Base-by-base conservation (phyloP, 2,888 invertebrate species). In the Trichopria drosophilae region DNA sequence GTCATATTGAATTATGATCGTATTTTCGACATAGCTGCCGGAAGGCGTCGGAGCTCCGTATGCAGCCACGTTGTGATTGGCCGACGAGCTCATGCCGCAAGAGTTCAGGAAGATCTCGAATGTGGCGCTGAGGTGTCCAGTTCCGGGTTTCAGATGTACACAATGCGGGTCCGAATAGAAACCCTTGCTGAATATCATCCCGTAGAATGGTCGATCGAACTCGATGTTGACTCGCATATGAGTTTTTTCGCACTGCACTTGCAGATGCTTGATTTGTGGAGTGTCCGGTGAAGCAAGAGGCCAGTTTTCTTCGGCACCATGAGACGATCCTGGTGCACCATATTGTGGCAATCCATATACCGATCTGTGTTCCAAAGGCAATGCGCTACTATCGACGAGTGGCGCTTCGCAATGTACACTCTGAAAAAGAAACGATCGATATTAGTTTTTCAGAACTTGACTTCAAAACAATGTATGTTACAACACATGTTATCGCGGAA, bases 201-300 rank as follows among this genome's bases (percentile, higher is more conserved):
- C 94, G 74, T 93, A 93, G 79, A 94, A 94, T 10, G 94, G 93
- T 37, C 93, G 83, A 75, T 94, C 94, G 78, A 94, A 95, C 76
- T 93, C 93, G 67, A 95, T 91, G 76, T 93, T 93, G 47, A 94
- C 94, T 43, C 93, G 82, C 93, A 94, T 94, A 74, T 93, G 91
- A 37, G 93, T 93, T 77, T 94, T 94, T 77, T 94, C 94, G 77
- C 94, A 94, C 75, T 94, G 93, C 61, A 94, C 94, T 80, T 93
- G 92, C 57, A 93, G 79, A 69, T 92, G 90, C 77, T 93, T 93
- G 67, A 94, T 93, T 77, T 93, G 91, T 1, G 93, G 93, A 77
- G 92, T 92, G 71, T 94, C 93, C 15, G 92, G 88, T 36, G 89
- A 84, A 34, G 90, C 87, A 61, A 92, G 77, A 0, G 93, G 93